Base-by-base conservation (phyloP, 2,797 vertebrate species). In the Etheostoma nigrum region DNA sequence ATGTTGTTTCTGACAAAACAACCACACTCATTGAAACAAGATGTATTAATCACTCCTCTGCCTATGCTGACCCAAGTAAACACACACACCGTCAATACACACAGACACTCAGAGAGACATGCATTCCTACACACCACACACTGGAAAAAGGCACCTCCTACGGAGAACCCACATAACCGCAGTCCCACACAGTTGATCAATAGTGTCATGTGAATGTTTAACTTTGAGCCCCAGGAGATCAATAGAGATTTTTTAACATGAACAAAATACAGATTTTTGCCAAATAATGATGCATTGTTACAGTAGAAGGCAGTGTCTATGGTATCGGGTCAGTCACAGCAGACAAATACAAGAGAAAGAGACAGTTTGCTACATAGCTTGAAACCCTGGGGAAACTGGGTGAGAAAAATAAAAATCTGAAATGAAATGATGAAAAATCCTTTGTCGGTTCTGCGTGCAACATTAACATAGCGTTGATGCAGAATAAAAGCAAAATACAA, bases 171-270 rank as follows among this genome's bases (percentile, higher is more conserved):
- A 74, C 44, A 77, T 49, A 81, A 71, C 52, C 7, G 23, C 63
- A 67, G 64, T 64, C 77, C 75, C 51, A 84, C 57, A 74, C 58
- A 70, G 59, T 44, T 44, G 64, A 91, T 92, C 90, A 86, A 83
- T 90, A 90, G 21, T 70, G 77, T 66, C 80, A 83, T 84, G 75
- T 68, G 70, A 80, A 87, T 85, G 72, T 87, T 92, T 91, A 87
- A 90, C 76, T 87, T 70, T 53, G 52, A 83, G 51, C 21, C n/a
- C 36, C 51, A 6, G 9, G 33, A 73, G 54, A 85, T 89, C 66
- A 76, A 90, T 88, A 85, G 44, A 21, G 45, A 79, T 78, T 78
- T 79, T 66, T 86, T 72, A 81, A 89, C 78, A 71, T 73, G 51
- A 83, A 73, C 61, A 68, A 85, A 83, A 89, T 66, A 83, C 60